Conservation (phyloP, 2,113 vertebrate genomes). For the Entomyzon cyanotis region DNA sequence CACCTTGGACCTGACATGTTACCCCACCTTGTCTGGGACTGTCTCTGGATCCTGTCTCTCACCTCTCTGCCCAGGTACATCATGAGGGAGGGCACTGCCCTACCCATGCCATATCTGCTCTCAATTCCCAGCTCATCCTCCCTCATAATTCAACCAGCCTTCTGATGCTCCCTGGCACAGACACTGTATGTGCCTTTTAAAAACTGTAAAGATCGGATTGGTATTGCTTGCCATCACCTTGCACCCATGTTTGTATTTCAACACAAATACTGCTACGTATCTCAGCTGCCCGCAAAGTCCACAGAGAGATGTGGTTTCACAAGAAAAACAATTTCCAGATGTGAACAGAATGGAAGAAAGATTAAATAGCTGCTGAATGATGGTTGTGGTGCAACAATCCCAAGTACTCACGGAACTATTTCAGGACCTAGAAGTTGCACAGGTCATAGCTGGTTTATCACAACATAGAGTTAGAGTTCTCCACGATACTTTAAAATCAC, state of each 20-base stretch:
- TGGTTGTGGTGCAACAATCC: not conserved
- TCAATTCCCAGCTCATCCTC: not conserved
- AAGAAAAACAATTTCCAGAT: not conserved
- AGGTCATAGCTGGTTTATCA: not conserved
- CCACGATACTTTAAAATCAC: not conserved
- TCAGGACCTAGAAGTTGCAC: not conserved
- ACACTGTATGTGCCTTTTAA: not conserved
- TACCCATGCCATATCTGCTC: not conserved
- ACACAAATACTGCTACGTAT: not conserved
- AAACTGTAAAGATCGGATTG: not conserved
- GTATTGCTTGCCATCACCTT: not conserved
- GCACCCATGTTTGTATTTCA: not conserved
- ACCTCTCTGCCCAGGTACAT: not conserved
- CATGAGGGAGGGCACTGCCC: not conserved
- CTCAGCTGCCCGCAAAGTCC: not conserved
- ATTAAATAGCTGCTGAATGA: not conserved
- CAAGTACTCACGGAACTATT: not conserved
- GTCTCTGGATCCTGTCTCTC: rapidly evolving
- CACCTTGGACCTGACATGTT: not conserved
- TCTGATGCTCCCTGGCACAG: not conserved
- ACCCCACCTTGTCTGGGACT: not conserved
- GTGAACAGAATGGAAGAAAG: not conserved
- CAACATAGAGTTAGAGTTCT: not conserved
- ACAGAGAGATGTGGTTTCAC: not conserved
- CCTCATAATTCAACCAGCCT: not conserved